phyloP scores from a whole-genome alignment of 2,113 vertebrate genomes.

The Eubucco bourcierii region DNA sequence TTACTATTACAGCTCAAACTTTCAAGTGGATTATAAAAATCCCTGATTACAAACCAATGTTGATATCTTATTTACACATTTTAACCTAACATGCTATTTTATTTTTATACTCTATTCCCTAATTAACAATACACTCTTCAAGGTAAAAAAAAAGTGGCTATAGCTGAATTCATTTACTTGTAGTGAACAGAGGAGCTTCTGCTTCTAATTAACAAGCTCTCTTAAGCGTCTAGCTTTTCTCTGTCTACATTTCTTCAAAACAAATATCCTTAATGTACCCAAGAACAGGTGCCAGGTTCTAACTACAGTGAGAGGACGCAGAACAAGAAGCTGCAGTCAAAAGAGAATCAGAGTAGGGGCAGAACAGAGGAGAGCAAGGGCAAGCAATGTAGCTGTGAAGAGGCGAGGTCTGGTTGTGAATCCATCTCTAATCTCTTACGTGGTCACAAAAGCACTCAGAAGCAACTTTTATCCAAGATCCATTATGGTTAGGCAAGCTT shows the following conservation, averaged over 20 bases:
- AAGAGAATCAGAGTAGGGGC: neutral
- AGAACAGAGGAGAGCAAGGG: neutral
- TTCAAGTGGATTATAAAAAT: neutral
- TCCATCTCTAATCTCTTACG: neutral
- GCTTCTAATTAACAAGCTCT: neutral
- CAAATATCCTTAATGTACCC: neutral
- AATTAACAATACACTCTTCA: neutral
- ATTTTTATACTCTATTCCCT: neutral
- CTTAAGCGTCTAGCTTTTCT: neutral
- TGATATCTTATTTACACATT: neutral
- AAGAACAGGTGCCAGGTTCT: neutral
- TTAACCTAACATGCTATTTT: neutral
- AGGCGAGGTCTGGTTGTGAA: neutral
- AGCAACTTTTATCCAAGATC: neutral
- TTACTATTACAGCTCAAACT: neutral
- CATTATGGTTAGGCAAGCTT: neutral
- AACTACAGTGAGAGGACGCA: neutral
- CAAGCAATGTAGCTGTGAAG: neutral
- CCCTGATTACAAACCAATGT: neutral
- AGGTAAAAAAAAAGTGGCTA: neutral
- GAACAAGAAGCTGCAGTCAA: neutral
- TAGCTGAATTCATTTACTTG: neutral
- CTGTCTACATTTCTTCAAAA: neutral
- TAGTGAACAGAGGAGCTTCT: neutral
- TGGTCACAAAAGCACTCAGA: neutral